Conservation (phyloP, 2,888 invertebrate genomes). For the Nemurella pictetii region DNA sequence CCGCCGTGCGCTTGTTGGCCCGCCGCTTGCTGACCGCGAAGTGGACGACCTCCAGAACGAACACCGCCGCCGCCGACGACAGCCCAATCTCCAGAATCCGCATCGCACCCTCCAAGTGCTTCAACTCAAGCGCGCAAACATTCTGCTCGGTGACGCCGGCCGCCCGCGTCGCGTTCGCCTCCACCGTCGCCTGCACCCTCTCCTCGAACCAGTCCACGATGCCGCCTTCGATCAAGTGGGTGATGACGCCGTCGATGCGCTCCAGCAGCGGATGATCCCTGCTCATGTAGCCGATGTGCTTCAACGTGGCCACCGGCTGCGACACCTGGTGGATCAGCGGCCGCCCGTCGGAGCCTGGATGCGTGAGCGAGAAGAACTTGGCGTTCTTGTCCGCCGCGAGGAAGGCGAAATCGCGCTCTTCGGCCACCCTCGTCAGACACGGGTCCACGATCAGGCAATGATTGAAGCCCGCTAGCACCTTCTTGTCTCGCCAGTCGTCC, state of each 20-base stretch:
- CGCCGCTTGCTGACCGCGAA: neutral
- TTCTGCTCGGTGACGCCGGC: neutral
- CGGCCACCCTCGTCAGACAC: neutral
- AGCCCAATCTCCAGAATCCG: neutral
- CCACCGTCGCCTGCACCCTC: neutral
- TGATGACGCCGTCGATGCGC: neutral
- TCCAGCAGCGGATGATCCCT: neutral
- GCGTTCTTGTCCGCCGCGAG: neutral
- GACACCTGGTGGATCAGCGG: neutral
- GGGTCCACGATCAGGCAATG: neutral
- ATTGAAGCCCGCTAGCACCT: neutral
- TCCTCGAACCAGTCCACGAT: neutral
- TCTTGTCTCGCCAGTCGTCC: neutral
- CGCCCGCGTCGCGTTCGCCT: neutral
- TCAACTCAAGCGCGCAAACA: neutral
- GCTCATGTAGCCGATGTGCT: neutral
- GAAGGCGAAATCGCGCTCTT: neutral
- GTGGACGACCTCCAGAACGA: neutral
- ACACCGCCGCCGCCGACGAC: neutral
- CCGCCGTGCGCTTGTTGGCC: neutral
- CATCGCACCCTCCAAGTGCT: neutral
- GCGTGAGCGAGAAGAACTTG: neutral
- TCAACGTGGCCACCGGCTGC: neutral
- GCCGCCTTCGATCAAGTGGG: neutral
- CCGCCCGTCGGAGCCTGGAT: neutral